Conservation (phyloP, 2,888 invertebrate genomes). For the Acrobasis suavella region DNA sequence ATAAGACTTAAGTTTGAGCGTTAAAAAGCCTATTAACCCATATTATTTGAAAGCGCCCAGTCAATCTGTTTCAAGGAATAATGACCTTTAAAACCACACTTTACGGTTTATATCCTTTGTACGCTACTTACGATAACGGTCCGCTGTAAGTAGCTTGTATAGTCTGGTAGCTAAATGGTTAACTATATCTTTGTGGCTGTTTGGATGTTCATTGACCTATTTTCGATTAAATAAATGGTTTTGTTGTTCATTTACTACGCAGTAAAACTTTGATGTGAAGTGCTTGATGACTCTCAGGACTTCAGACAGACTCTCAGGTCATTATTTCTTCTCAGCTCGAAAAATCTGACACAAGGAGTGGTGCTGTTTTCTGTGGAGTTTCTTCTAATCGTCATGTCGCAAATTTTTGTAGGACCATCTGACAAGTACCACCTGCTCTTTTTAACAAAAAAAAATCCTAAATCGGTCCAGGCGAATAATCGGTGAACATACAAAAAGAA, state of each 20-base stretch:
- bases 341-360: too few species aligned
- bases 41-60: slow-evolving; percentile 69
- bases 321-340: too few species aligned
- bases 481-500: too few species aligned
- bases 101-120: slow-evolving; percentile 9
- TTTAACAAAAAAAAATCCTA: too few species aligned
- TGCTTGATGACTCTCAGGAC: not conserved
- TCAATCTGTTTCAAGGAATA: slow-evolving; percentile 12
- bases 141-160: slow-evolving; percentile 44
- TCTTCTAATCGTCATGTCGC: too few species aligned
- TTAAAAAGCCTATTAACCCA: slow-evolving; percentile 79
- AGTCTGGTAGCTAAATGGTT: slow-evolving; percentile 25
- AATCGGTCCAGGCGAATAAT: too few species aligned
- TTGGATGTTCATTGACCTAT: slow-evolving; percentile 13
- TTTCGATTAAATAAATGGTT: slow-evolving; percentile 1
- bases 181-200: slow-evolving; percentile 6
- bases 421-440: too few species aligned
- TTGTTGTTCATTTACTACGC: not conserved
- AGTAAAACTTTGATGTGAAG: not conserved
- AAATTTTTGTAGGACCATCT: too few species aligned
- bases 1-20: slow-evolving; percentile 67
- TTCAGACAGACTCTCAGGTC: too few species aligned
- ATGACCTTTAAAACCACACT: slow-evolving; percentile 5
- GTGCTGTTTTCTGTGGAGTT: too few species aligned
- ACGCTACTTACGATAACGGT: slow-evolving; percentile 38